Conservation (phyloP, 2,113 vertebrate species). For the Gopherus evgoodei region DNA sequence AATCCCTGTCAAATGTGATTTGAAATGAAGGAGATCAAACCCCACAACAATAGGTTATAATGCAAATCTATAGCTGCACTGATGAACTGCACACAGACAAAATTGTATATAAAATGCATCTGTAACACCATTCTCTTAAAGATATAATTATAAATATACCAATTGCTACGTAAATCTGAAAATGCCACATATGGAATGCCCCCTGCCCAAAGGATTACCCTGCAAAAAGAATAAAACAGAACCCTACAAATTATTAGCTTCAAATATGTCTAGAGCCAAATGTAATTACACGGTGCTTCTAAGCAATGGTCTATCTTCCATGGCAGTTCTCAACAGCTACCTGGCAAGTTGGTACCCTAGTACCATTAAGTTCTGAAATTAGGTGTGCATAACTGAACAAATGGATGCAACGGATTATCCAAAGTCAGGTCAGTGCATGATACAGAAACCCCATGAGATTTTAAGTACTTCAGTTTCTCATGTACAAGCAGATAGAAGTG, state of each 20-base stretch:
- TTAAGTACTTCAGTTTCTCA: neutral
- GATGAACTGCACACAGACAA: neutral
- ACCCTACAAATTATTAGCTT: slow-evolving; percentile 6
- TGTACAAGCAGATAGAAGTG: neutral
- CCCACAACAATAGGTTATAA: neutral
- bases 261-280: slow-evolving; percentile 18
- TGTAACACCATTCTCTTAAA: neutral
- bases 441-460: neutral
- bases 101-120: neutral
- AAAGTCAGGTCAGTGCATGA: neutral
- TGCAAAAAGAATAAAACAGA: neutral
- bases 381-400: neutral
- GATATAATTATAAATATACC: neutral
- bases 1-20: neutral
- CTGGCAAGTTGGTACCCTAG: neutral
- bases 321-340: neutral
- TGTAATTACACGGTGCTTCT: neutral
- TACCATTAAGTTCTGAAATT: neutral
- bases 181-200: neutral
- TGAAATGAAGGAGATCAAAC: neutral
- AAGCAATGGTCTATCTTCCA: neutral
- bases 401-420: neutral
- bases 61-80: neutral
- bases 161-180: neutral
- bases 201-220: neutral